A percentile compares a stretch with the other conserved stretches of the same genome.
Conservation (phyloP, 2,797 vertebrate species). For the Falco naumanni region DNA sequence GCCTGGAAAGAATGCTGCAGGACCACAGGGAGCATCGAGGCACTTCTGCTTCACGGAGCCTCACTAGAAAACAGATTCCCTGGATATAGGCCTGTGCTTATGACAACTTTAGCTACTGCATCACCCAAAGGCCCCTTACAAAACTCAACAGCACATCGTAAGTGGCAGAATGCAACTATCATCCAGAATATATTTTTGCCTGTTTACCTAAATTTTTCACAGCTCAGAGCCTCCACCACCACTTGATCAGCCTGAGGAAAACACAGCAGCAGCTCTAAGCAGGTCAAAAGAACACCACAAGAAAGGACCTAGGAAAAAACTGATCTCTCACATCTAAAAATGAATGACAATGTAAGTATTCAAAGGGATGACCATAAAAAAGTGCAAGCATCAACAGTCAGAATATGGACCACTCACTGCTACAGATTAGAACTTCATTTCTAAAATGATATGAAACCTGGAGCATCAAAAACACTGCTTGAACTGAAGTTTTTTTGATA, state of each 20-base stretch:
- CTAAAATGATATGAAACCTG: neutral
- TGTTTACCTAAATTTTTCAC: neutral
- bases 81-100: neutral
- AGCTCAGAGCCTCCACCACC: neutral
- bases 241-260: neutral
- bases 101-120: accelerated
- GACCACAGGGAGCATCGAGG: neutral
- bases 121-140: neutral
- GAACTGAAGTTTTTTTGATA: neutral
- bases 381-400: neutral
- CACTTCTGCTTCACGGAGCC: neutral
- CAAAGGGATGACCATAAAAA: neutral
- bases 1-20: neutral
- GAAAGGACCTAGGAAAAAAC: neutral
- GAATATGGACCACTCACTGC: neutral
- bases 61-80: neutral
- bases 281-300: neutral
- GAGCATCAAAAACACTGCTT: neutral
- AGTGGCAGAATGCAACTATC: neutral
- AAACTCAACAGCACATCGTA: neutral
- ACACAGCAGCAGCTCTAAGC: neutral
- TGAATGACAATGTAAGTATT: neutral
- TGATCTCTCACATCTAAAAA: neutral
- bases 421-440: neutral
- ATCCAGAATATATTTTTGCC: neutral